phyloP scores from a whole-genome alignment of 2,797 vertebrate genomes.

The Syngnathus acus region DNA sequence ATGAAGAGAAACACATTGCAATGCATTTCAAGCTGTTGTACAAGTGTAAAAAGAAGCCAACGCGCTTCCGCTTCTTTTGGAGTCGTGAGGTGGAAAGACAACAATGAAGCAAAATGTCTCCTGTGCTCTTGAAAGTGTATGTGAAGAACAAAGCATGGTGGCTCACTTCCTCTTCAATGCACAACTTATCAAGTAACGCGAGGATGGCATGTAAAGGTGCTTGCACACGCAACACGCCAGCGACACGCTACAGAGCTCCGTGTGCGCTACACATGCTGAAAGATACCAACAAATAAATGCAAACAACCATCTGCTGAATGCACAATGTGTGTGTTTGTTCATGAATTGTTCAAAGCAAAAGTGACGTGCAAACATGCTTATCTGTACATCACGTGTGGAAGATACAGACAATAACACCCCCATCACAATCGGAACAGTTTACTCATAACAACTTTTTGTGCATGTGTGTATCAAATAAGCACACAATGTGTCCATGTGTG shows the following conservation, averaged over 20 bases:
- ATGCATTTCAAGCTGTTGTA: too few relatives aligned
- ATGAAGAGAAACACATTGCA: too few relatives aligned
- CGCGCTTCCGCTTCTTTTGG: too few relatives aligned
- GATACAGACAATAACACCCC: too few relatives aligned
- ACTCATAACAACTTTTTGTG: constrained; percentile 11
- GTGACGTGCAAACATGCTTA: constrained; percentile 60
- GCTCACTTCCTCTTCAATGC: not conserved
- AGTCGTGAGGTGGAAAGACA: too few relatives aligned
- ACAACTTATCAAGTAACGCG: not conserved
- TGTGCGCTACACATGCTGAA: not conserved
- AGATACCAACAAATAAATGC: not conserved
- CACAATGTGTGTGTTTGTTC: constrained; percentile 21
- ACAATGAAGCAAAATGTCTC: too few relatives aligned
- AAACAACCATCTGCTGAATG: constrained; percentile 1
- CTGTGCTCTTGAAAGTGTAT: too few relatives aligned
- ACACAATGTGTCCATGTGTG: constrained; percentile 57
- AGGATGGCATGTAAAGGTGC: not conserved
- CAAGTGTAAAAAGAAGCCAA: too few relatives aligned
- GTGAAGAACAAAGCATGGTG: not conserved
- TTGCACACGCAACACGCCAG: not conserved
- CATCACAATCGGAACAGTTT: too few relatives aligned
- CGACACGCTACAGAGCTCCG: not conserved
- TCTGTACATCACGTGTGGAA: constrained; percentile 14
- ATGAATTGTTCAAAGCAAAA: constrained; percentile 50
- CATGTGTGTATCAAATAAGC: constrained; percentile 24